These are phyloP conservation scores for Aythya baeri DNA, from an alignment of 2,113 vertebrate genomes.

Conservation along the genomic window DNA sequence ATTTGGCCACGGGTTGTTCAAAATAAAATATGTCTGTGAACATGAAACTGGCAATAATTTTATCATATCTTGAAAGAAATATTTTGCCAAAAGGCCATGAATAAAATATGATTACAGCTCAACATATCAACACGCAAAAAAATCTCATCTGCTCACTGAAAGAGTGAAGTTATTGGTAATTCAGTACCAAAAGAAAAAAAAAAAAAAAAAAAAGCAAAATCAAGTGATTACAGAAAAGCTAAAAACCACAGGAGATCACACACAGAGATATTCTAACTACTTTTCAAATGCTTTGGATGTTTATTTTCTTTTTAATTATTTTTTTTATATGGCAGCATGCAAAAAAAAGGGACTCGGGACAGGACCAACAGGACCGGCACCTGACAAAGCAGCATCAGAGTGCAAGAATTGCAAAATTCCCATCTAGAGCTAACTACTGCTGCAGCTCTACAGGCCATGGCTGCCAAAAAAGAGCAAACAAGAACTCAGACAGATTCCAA, in stretches of 20 bases:
- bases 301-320: not conserved
- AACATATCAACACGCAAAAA: not conserved
- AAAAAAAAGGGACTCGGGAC: not conserved
- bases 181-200: not conserved
- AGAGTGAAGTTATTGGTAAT: not conserved
- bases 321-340: not conserved
- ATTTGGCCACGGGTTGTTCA: not conserved
- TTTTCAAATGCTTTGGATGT: not conserved
- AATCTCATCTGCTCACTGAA: not conserved
- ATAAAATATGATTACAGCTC: not conserved
- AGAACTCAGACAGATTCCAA: not conserved
- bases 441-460: too few species aligned
- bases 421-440: accelerated
- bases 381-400: not conserved
- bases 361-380: not conserved
- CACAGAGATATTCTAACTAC: not conserved
- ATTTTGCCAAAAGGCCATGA: not conserved
- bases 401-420: not conserved
- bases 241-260: not conserved
- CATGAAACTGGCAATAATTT: not conserved
- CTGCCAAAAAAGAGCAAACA: not conserved
- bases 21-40: constrained; percentile 10
- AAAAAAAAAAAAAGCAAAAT: not conserved
- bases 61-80: not conserved
- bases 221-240: not conserved